Evolutionary conservation across 2,113 vertebrate species (phyloP).

Genomic region (Tamias sibiricus): DNA sequence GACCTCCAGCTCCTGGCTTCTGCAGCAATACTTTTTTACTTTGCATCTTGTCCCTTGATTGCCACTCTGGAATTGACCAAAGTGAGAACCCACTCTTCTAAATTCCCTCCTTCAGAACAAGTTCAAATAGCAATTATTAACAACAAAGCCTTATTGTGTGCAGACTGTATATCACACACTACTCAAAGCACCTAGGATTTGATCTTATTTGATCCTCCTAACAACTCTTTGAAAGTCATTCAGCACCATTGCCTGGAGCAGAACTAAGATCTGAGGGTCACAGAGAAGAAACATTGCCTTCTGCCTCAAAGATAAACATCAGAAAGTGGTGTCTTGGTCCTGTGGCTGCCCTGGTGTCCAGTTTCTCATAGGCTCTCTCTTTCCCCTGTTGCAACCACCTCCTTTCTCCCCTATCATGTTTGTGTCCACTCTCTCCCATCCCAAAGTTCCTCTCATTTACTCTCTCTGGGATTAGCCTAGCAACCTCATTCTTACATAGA

Average conservation of each 20-base stretch:
- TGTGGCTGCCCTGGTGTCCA: neutral
- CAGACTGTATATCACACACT: no score
- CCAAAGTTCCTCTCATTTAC: neutral
- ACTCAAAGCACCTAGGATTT: neutral
- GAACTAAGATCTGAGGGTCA: neutral
- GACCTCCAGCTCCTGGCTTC: neutral
- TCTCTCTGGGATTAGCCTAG: neutral
- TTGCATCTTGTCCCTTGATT: neutral
- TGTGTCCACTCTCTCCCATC: neutral
- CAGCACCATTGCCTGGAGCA: neutral
- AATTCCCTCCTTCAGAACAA: neutral
- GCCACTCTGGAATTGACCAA: neutral
- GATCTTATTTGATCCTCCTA: neutral
- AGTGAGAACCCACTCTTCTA: neutral
- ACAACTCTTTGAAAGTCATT: neutral
- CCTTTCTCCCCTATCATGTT: neutral
- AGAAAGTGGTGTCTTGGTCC: neutral
- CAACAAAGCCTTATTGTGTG: neutral
- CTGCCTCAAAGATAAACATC: neutral
- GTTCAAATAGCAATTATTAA: neutral
- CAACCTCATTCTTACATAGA: neutral
- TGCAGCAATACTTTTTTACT: neutral
- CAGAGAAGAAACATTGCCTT: neutral
- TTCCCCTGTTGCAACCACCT: neutral
- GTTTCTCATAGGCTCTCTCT: neutral